Evolutionary conservation across 2,797 vertebrate genomes (phyloP).

Genomic region (Diceros bicornis): DNA sequence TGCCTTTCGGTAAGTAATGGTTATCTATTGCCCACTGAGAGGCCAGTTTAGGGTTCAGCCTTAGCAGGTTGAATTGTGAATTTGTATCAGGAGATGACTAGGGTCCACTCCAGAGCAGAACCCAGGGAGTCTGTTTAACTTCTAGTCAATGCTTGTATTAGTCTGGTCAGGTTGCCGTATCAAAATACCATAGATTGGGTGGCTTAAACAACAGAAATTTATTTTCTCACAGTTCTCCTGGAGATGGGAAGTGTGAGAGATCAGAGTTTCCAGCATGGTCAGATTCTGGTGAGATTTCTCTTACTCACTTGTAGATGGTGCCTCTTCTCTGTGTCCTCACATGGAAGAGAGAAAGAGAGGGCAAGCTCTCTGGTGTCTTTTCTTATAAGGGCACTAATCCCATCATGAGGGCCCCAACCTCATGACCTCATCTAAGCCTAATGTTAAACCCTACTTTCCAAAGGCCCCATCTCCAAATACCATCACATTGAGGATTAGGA

Average conservation of each 20-base stretch:
- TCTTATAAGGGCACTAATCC: background rate
- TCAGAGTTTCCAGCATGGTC: background rate
- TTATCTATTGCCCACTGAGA: background rate
- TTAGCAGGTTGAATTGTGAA: no score
- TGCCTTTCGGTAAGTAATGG: background rate
- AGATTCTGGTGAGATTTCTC: background rate
- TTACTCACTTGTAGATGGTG: background rate
- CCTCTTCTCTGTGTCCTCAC: background rate
- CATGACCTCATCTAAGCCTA: background rate
- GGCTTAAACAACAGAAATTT: background rate
- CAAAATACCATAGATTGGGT: background rate
- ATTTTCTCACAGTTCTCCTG: background rate
- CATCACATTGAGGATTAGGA: background rate
- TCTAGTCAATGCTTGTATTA: background rate
- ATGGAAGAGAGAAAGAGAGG: background rate
- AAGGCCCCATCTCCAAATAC: background rate
- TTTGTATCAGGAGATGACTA: background rate
- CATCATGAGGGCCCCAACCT: background rate
- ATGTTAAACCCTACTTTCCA: background rate
- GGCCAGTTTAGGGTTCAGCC: no score
- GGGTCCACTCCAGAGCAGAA: background rate
- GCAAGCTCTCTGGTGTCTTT: background rate
- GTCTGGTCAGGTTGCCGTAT: background rate
- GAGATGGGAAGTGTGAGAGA: background rate
- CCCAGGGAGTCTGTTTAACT: background rate